Base-by-base conservation (phyloP, 30 jellyfish, hydroid and myxozoan species). In the Aurelia coerulea region DNA sequence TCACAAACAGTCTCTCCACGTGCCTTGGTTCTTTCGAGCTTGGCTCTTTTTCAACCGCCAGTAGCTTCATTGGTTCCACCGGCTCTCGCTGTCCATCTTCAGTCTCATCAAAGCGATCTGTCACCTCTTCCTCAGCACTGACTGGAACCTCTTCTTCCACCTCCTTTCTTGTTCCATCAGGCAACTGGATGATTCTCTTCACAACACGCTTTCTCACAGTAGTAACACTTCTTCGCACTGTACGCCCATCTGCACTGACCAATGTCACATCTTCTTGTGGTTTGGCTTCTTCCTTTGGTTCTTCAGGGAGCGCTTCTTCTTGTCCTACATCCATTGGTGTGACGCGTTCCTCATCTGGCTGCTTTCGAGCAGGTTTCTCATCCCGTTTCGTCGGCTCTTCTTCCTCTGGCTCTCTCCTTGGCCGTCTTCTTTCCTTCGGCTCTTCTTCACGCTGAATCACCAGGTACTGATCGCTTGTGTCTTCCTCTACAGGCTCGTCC, bases 71-170 rank as follows among this genome's bases (percentile, higher is more conserved):
- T 75, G 86, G 60, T 46, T 16, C 23, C 51, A 52, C 32, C 0
- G 31, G 13, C 50, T 35, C 75, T 68, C 76, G 73, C 23, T 68
- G 51, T 8, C 78, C 76, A 12, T 63, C 92, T 11, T 13, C 74
- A 53, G 42, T 46, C 62, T 18, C 92, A 0, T 58, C 86, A 29
- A 49, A 41, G 5, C 37, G 68, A 32, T 42, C 83, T 23, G 69
- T 59, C 9, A 52, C 73, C 58, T 90, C 91, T 50, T 33, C 19
- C 29, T 67, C 89, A 16, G 89, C 66, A n/a, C 86, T 73, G 39
- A 74, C 90, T 2, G 95, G 95, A 51, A 86, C 94, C 80, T 84
- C 96, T 35, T 91, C 97, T 73, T 91, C 98, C 15, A 91, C 74
- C 86, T 85, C 98, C 52, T 84, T 78, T 34, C 87, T 73, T 35